Conservation (phyloP, 1,140 invertebrate species). For the Drosophila elegans region DNA sequence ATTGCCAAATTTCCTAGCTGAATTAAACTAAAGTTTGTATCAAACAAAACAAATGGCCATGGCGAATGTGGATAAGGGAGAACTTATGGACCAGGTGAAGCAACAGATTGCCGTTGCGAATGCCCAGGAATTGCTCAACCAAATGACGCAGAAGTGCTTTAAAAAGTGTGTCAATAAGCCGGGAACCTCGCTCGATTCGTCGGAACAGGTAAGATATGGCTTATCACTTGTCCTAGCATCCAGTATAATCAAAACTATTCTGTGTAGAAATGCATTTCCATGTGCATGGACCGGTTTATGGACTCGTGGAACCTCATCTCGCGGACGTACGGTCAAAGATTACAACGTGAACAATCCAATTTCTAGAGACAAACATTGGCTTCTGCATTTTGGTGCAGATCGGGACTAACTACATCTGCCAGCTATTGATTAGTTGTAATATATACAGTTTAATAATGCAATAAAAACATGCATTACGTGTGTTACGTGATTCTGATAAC, state of each 20-base stretch:
- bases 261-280: slow-evolving; percentile 95
- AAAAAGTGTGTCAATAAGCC: slow-evolving; percentile 97
- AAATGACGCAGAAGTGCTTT: slow-evolving; percentile 99
- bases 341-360: slow-evolving; percentile 89
- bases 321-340: slow-evolving; percentile 91
- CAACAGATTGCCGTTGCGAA: slow-evolving; percentile 98
- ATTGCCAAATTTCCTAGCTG: slow-evolving; percentile 5
- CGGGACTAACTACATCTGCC: slow-evolving; percentile 15
- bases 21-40: slow-evolving; percentile 10
- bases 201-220: slow-evolving; percentile 90
- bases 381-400: slow-evolving; percentile 29
- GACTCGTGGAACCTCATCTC: slow-evolving; percentile 97
- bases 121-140: slow-evolving; percentile 96
- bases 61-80: slow-evolving; percentile 89
- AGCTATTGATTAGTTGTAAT: slow-evolving; percentile 51
- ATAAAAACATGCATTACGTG: slow-evolving; percentile 40
- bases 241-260: slow-evolving; percentile 1
- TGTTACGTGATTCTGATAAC: slow-evolving; percentile 54
- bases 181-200: slow-evolving; percentile 94
- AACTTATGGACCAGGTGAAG: slow-evolving; percentile 97
- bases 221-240: accelerated
- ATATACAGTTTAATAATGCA: slow-evolving; percentile 40
- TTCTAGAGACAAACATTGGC: slow-evolving; percentile 36
- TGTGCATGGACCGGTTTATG: slow-evolving; percentile 99
- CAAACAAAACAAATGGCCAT: slow-evolving; percentile 44